Conservation (phyloP, 2,888 invertebrate species). For the Stenodema calcarata region DNA sequence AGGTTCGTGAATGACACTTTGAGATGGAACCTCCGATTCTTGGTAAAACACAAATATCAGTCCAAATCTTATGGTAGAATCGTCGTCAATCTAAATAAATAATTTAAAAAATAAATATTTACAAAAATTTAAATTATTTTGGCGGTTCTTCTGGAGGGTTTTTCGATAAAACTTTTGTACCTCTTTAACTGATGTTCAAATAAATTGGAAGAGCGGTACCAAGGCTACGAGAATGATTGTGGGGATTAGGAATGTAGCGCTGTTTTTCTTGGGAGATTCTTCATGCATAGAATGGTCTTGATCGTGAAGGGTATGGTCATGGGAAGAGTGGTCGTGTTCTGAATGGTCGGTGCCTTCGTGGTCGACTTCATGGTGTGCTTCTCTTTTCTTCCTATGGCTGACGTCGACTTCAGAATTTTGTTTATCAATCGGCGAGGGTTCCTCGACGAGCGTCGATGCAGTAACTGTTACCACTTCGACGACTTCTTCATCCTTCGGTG, state of each 20-base stretch:
- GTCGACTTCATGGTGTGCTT: slow-evolving; percentile 57
- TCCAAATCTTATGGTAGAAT: neutral
- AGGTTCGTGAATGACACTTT: neutral
- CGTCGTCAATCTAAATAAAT: slow-evolving; percentile 6
- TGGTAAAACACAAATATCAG: neutral
- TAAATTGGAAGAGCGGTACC: neutral
- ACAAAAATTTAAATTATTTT: slow-evolving; percentile 27
- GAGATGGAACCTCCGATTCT: neutral
- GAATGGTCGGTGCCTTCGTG: slow-evolving; percentile 51
- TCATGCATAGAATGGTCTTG: slow-evolving; percentile 42
- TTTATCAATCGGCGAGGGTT: slow-evolving; percentile 51
- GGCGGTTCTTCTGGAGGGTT: slow-evolving; percentile 15
- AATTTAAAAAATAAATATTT: slow-evolving; percentile 17
- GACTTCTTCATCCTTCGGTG: neutral
- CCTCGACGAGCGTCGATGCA: slow-evolving; percentile 7
- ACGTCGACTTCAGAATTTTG: slow-evolving; percentile 14
- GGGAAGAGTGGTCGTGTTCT: slow-evolving; percentile 24
- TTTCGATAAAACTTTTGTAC: slow-evolving; percentile 29
- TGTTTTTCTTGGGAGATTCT: neutral
- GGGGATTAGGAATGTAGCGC: neutral
- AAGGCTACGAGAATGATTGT: neutral
- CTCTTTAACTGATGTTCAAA: neutral
- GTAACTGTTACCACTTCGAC: neutral
- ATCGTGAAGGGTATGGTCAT: slow-evolving; percentile 26
- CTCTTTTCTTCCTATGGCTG: slow-evolving; percentile 54